Evolutionary conservation across 2,888 invertebrate genomes (phyloP).

Genomic region (Tiliacea citrago): DNA sequence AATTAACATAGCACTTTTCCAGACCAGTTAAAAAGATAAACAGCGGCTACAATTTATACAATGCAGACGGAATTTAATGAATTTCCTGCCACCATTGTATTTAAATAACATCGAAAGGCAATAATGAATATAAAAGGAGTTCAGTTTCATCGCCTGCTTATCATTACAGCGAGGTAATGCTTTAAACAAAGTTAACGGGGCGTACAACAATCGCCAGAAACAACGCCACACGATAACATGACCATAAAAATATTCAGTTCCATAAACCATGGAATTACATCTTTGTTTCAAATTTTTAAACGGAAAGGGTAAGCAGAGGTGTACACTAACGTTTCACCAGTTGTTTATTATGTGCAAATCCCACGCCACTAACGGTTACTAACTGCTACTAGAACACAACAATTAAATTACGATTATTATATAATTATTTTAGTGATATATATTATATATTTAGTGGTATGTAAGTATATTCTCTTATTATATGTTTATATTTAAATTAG

Average conservation of each 20-base stretch:
- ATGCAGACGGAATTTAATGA: slow-evolving; percentile 11
- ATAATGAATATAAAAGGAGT: slow-evolving; percentile 12
- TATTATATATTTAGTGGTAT: too few species aligned
- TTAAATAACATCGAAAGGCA: slow-evolving; percentile 39
- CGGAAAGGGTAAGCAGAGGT: neutral
- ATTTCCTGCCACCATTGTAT: slow-evolving; percentile 40
- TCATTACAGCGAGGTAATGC: slow-evolving; percentile 46
- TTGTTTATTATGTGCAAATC: neutral
- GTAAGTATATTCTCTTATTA: too few species aligned
- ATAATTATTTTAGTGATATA: too few species aligned
- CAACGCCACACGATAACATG: slow-evolving; percentile 53
- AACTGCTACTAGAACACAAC: too few species aligned
- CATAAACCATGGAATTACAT: slow-evolving; percentile 46
- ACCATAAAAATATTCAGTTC: slow-evolving; percentile 56
- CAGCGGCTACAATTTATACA: slow-evolving; percentile 1
- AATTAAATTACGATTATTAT: too few species aligned
- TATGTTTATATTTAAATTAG: too few species aligned
- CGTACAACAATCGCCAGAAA: slow-evolving; percentile 51
- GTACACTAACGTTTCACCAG: neutral
- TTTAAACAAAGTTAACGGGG: slow-evolving; percentile 53
- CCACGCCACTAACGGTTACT: neutral
- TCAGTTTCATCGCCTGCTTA: slow-evolving; percentile 55
- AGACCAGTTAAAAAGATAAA: slow-evolving; percentile 17
- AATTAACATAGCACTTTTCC: slow-evolving; percentile 12
- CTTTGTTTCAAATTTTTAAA: slow-evolving; percentile 15